Base-by-base conservation (phyloP, 1,140 invertebrate species). In the Tetramorium simillimum region DNA sequence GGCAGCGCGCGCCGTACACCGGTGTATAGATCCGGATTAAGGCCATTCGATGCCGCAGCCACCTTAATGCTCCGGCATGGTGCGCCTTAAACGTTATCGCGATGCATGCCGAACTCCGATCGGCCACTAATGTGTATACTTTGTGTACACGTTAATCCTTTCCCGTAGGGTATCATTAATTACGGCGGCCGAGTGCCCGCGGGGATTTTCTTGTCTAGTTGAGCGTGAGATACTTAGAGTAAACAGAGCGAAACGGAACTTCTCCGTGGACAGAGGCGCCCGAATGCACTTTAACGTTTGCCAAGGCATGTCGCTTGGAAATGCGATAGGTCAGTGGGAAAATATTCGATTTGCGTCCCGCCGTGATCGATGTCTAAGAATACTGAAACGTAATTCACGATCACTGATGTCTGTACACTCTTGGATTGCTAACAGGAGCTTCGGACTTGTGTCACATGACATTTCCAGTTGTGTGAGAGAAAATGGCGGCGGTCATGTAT, bases 21-120 rank as follows among this genome's bases (percentile, higher is more conserved):
- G 40, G 56, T 16, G 40, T 73, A 33, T 84, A 75, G 51, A 85
- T 85, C 87, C 73, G 87, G 89, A 89, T 91, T 91, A 91, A 88
- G 86, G 86, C 70, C 72, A 56, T 46, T 49, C 72, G 58, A 60
- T 51, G 81, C 33, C 49, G 69, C 56, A 28, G 28, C 82, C 72
- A 62, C 73, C 60, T 85, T 85, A 78, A 85, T 63, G 75, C 73
- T 21, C 14, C 24, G 73, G 58, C 33, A 24, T 24, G 28, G 73
- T 53, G 73, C 46, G 62, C 28, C 58, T 85, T 85, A 65, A 85
- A 85, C 58, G 58, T 85, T 85, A 78, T 85, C 75, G 60, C 65
- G 82, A 89, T 43, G 24, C 81, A 75, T 53, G 69, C 56, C 80
- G 69, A 84, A 65, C 62, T 51, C n/a, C 51, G 16, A 24, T 21